Evolutionary conservation across 2,888 invertebrate species (phyloP), one percentile per base, ranked within the genome.

Genomic region (Dicycla oo): DNA sequence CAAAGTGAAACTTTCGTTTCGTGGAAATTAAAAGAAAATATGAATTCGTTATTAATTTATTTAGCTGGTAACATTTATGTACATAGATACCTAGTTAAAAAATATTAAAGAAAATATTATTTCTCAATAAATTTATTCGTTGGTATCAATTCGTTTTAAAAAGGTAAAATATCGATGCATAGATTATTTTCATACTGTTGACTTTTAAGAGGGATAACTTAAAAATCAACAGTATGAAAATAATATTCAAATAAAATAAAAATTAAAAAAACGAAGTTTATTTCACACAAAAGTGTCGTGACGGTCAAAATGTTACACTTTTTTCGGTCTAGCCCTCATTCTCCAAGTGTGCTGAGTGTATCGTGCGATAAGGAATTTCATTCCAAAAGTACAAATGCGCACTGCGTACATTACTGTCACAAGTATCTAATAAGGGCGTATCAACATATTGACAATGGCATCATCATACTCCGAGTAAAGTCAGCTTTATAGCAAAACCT

Each of bases 1-100:
- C 84, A 74, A 81, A 80, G 83, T 80, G 57, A 73, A 86, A 88
- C 78, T 85, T 84, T 81, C 57, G 23, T 79, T 71, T 78, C 51
- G 61, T 74, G 69, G 75, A 15, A 79, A 86, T 78, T 30, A 47
- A 26, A 26, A 68, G 20, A 23, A 69, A 51, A 40, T 51, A 40
- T n/a, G 18, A 18, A 30, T 68, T 49, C 38, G n/a, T 40, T 68
- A 30, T 23, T 51, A 40, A 40, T 68, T 68, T 69, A n/a, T 51
- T 69, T 23, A 23, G 26, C n/a, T 49, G 18, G 49, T 40, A 40
- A 49, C 51, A 68, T 51, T 30, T 20, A 26, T 10, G 10, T 26
- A 8, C 23, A 20, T 23, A 15, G 47, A n/a, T n/a, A 8, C 1
- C 10, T n/a, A n/a, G 6, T n/a, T 20, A 13, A 20, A 20, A 4